Conservation (phyloP, 2,888 invertebrate genomes). For the Ophion costatus region DNA sequence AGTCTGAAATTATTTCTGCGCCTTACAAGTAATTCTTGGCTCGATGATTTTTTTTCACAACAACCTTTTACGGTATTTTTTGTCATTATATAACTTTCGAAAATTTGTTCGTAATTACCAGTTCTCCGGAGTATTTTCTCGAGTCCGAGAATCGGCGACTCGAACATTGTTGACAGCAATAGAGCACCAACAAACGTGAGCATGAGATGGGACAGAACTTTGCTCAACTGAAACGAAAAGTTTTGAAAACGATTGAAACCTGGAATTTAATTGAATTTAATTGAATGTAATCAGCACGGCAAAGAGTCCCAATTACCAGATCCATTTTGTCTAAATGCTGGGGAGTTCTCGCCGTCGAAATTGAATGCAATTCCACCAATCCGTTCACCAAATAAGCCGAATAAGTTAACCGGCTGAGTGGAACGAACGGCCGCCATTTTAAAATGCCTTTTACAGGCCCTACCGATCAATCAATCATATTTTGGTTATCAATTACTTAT, state of each 20-base stretch:
- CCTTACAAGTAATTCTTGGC: not conserved
- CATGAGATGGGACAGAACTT: conserved; percentile 86
- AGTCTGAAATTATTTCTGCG: conserved; percentile 23
- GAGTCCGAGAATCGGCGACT: conserved; percentile 89
- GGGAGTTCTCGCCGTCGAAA: conserved; percentile 86
- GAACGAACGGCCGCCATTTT: conserved; percentile 87
- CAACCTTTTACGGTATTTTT: not conserved
- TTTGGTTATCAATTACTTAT: not conserved
- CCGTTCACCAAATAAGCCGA: conserved; percentile 90
- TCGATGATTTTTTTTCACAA: not conserved
- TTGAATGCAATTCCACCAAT: conserved; percentile 87
- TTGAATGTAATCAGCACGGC: not conserved
- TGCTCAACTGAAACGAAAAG: conserved; percentile 85
- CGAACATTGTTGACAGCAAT: conserved; percentile 88
- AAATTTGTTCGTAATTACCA: conserved; percentile 78
- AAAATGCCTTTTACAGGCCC: conserved; percentile 86
- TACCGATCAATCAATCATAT: conserved; percentile 77
- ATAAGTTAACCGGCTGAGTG: conserved; percentile 89
- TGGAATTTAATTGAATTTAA: not conserved
- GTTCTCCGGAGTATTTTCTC: conserved; percentile 87
- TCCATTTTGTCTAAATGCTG: conserved; percentile 86
- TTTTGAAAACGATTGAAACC: not conserved
- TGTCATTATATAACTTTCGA: not conserved
- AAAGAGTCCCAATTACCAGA: conserved; percentile 84
- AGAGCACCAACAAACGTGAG: conserved; percentile 87